phyloP scores from a whole-genome alignment of 2,888 invertebrate genomes.

The Ceraclea dissimilis region DNA sequence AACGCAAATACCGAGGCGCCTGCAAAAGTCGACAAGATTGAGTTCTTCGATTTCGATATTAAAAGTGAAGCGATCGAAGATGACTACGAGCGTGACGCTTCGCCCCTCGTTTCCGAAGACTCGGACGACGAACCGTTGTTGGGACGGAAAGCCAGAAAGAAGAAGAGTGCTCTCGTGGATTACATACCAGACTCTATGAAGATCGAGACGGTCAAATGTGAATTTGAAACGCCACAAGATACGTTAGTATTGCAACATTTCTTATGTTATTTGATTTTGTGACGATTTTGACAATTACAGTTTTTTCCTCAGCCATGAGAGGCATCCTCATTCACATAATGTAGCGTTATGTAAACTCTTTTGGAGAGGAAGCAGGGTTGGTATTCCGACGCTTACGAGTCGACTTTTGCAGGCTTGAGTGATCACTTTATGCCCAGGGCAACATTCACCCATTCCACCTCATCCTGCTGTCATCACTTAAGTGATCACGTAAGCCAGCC shows the following conservation, averaged over 20 bases:
- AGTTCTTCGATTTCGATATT: conserved; percentile 13
- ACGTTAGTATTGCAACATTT: conserved; percentile 11
- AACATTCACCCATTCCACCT: too few species aligned
- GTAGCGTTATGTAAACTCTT: too few species aligned
- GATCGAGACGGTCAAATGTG: conserved; percentile 5
- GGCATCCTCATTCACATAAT: too few species aligned
- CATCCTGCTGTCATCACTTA: too few species aligned
- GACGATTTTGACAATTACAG: too few species aligned
- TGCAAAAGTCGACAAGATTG: conserved; percentile 18
- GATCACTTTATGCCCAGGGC: too few species aligned
- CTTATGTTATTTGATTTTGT: background rate
- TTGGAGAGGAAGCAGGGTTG: too few species aligned
- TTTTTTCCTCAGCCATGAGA: too few species aligned
- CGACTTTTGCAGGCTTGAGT: too few species aligned
- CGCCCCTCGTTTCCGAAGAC: conserved; percentile 13
- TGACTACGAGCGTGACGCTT: conserved; percentile 5
- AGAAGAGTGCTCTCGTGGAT: background rate
- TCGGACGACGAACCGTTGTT: conserved; percentile 23
- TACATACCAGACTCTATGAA: background rate
- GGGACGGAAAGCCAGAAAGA: conserved; percentile 5
- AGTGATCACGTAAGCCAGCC: too few species aligned
- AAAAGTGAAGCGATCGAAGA: conserved; percentile 13
- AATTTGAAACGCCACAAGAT: conserved; percentile 4
- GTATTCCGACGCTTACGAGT: too few species aligned
- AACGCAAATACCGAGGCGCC: background rate